Evolutionary conservation across 2,888 invertebrate species (phyloP), one percentile per base, ranked within the genome.

Genomic region (Cantharis nigra): DNA sequence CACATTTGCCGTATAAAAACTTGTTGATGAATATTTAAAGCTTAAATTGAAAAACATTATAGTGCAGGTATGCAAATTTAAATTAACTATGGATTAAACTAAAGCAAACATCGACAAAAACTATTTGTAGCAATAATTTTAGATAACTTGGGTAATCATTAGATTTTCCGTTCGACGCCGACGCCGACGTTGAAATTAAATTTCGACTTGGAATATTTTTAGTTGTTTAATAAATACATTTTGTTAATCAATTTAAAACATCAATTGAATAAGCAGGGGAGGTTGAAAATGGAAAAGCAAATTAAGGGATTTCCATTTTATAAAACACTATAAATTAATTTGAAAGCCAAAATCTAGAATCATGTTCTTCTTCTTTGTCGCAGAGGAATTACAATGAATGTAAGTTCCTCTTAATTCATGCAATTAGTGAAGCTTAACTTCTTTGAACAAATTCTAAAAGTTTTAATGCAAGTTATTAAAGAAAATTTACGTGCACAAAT

Each of bases 391-490:
- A 86, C 86, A 87, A 87, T 87, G 86, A 87, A 87, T 87, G 87
- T 86, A 79, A 87, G 86, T 87, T 85, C 84, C 84, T 85, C 85
- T 85, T 87, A 88, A 87, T 88, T 87, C 86, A 84, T 85, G 87
- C 85, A 88, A 88, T 87, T 88, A 87, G 87, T 87, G 83, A 85
- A 86, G 87, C 86, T 87, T 84, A 86, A 86, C 85, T 87, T 85
- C 84, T 83, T 84, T 84, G 85, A 87, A 85, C 85, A 85, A 87
- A 85, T 86, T 86, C 85, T 84, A 84, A 86, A 88, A 87, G 84
- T 87, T 88, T 88, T 87, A 87, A 87, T 87, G 87, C 87, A 82
- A 85, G 87, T 87, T 87, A 87, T 87, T 87, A 87, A 86, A 84
- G 86, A 82, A 85, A 87, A 87, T 87, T 87, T 87, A 85, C 85